Percentiles rank a stretch among this genome's conserved stretches.
phyloP scores from a whole-genome alignment of 2,888 invertebrate genomes.

The Amorpha juglandis region DNA sequence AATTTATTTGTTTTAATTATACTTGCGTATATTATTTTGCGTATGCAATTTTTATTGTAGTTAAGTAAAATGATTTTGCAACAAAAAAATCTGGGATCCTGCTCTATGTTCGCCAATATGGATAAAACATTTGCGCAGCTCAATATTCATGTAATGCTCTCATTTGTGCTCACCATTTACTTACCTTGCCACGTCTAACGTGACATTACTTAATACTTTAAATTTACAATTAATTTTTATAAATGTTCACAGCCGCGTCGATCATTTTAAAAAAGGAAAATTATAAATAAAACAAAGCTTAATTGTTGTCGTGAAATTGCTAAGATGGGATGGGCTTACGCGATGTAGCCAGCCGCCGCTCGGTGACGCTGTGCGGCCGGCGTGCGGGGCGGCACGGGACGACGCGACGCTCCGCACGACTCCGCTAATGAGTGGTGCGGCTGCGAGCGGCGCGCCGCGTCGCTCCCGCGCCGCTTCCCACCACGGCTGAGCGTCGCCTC shows the following conservation, averaged over 20 bases:
- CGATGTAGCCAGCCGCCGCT: slow-evolving; percentile 88
- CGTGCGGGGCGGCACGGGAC: slow-evolving; percentile 79
- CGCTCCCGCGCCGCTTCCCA: slow-evolving; percentile 79
- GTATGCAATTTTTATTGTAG: too few species aligned
- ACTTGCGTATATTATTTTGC: too few species aligned
- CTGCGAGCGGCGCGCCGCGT: slow-evolving; percentile 58
- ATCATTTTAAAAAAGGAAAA: slow-evolving; percentile 67
- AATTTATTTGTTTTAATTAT: not conserved
- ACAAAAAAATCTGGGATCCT: too few species aligned
- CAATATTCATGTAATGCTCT: not conserved
- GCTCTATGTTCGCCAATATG: not conserved
- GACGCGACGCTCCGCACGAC: slow-evolving; percentile 63
- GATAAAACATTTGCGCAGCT: not conserved
- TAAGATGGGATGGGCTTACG: slow-evolving; percentile 88
- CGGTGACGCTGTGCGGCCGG: slow-evolving; percentile 63
- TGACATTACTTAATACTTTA: not conserved
- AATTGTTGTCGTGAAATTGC: slow-evolving; percentile 83
- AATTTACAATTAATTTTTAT: slow-evolving; percentile 69
- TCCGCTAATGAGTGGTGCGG: slow-evolving; percentile 58
- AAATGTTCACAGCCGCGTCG: slow-evolving; percentile 83
- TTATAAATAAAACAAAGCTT: slow-evolving; percentile 77
- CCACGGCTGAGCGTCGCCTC: slow-evolving; percentile 69
- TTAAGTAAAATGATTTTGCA: too few species aligned
- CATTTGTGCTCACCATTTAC: not conserved
- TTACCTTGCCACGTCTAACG: not conserved